phyloP scores from a whole-genome alignment of 2,888 invertebrate species.

The Syrphus vitripennis region DNA sequence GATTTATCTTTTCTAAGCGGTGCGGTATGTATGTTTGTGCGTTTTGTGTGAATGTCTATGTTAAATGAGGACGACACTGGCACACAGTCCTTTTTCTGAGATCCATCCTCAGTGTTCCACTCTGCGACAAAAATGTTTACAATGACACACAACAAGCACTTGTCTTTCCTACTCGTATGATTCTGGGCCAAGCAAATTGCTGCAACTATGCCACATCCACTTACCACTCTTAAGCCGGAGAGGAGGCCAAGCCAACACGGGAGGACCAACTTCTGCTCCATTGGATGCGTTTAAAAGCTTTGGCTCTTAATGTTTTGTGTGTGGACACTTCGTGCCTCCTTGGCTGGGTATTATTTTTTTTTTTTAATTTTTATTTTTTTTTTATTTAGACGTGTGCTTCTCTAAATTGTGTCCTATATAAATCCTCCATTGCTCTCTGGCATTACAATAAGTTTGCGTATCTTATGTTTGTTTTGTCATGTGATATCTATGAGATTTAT shows the following conservation, averaged over 20 bases:
- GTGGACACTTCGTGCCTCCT: slow-evolving; percentile 28
- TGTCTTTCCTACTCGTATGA: slow-evolving; percentile 30
- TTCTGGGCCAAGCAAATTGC: slow-evolving; percentile 66
- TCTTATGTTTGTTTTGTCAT: slow-evolving; percentile 60
- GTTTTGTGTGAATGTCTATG: not conserved
- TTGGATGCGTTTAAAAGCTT: slow-evolving; percentile 50
- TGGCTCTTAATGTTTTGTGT: not conserved
- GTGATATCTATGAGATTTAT: slow-evolving; percentile 56
- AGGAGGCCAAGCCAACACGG: not conserved
- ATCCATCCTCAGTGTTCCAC: slow-evolving; percentile 8
- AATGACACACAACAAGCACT: slow-evolving; percentile 65
- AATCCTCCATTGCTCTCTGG: slow-evolving; percentile 60
- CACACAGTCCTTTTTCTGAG: slow-evolving; percentile 1
- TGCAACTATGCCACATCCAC: slow-evolving; percentile 60
- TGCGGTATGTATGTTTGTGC: not conserved
- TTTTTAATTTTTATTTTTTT: not conserved
- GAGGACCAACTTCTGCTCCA: slow-evolving; percentile 40
- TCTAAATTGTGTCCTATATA: slow-evolving; percentile 48
- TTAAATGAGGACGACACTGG: slow-evolving; percentile 42
- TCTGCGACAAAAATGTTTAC: slow-evolving; percentile 68
- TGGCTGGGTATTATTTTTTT: slow-evolving; percentile 14
- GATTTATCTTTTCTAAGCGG: slow-evolving; percentile 58
- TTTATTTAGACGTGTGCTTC: slow-evolving; percentile 26
- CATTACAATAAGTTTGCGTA: slow-evolving; percentile 66
- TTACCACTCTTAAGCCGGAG: slow-evolving; percentile 42